Evolutionary conservation across 2,888 invertebrate species (phyloP).

Genomic region (Drosophila subsilvestris): DNA sequence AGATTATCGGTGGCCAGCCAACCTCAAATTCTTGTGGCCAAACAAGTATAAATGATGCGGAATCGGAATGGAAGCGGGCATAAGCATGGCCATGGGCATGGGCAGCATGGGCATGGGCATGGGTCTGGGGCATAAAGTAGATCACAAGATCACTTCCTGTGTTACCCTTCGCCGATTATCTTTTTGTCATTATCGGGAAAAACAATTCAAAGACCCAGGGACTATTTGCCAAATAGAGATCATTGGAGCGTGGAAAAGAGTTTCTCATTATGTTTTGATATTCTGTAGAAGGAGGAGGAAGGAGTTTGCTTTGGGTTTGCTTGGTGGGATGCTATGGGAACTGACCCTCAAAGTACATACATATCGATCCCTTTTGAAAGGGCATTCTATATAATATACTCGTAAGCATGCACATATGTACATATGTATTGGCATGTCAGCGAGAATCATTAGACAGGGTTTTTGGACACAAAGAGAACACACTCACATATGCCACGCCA

Average conservation of each 20-base stretch:
- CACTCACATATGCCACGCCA: constrained; percentile 48
- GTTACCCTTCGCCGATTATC: constrained; percentile 44
- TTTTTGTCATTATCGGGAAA: constrained; percentile 52
- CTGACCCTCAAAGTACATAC: neutral
- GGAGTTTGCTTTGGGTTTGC: constrained; percentile 6
- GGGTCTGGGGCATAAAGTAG: constrained; percentile 9
- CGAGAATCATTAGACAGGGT: constrained; percentile 57
- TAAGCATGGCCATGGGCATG: no score
- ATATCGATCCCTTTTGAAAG: constrained; percentile 7
- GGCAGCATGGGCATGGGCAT: no score
- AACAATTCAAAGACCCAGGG: neutral
- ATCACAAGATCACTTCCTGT: constrained; percentile 31
- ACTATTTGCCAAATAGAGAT: constrained; percentile 61
- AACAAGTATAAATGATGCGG: constrained; percentile 66
- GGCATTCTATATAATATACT: neutral
- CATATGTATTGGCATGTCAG: constrained; percentile 56
- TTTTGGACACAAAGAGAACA: constrained; percentile 47
- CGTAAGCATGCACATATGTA: no score
- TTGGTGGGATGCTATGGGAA: constrained; percentile 25
- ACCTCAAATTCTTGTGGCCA: constrained; percentile 69
- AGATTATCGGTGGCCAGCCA: constrained; percentile 55
- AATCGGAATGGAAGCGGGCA: constrained; percentile 1
- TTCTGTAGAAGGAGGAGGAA: neutral
- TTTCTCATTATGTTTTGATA: constrained; percentile 26
- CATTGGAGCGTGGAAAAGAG: constrained; percentile 66